These are phyloP conservation scores for Riptortus pedestris DNA, from an alignment of 1,140 invertebrate genomes.

Conservation along the genomic window DNA sequence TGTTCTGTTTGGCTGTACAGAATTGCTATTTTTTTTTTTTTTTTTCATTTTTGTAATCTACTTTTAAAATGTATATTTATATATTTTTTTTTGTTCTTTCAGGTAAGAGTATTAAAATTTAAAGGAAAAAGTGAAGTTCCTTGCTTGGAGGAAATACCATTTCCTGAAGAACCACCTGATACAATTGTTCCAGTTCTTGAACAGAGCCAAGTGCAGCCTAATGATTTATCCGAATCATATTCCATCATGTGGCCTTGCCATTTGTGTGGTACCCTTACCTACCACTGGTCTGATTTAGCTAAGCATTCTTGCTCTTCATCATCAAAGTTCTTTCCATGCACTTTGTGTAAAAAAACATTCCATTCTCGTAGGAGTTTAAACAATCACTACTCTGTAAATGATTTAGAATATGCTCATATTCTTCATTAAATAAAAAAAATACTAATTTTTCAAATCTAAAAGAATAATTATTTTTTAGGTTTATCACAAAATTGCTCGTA, in stretches of 20 bases:
- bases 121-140: neutral
- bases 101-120: neutral
- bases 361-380: neutral
- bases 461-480: neutral
- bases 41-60: too few relatives aligned
- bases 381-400: conserved; percentile 6
- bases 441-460: neutral
- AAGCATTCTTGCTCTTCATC: neutral
- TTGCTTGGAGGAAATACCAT: neutral
- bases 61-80: too few relatives aligned
- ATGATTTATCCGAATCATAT: neutral
- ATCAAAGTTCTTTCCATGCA: neutral
- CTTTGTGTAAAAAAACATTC: neutral
- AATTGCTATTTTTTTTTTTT: too few relatives aligned
- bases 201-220: neutral
- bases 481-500: neutral
- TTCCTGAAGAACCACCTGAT: conserved; percentile 11
- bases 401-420: too few relatives aligned
- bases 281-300: neutral
- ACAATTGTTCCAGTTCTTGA: neutral
- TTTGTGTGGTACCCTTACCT: neutral
- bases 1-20: too few relatives aligned
- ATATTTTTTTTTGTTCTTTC: neutral
- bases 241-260: conserved; percentile 8
- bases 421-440: too few relatives aligned